Evolutionary conservation across 2,888 invertebrate genomes (phyloP), one percentile per base, ranked within the genome.

Genomic region (Schrankia costaestrigalis): DNA sequence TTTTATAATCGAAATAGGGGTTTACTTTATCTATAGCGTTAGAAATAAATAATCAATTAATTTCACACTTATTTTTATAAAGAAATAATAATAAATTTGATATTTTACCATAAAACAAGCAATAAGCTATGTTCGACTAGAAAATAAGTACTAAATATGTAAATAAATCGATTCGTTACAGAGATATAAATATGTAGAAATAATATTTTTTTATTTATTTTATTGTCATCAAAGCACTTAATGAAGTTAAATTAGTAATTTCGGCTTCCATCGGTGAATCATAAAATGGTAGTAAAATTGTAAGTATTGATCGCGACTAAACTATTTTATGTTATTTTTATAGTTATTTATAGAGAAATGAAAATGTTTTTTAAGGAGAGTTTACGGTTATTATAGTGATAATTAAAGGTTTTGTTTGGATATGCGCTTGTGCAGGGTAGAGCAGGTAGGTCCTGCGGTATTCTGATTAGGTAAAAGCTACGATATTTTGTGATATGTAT

Each of bases 261-360:
- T 79, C 69, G 76, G 74, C 73, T 77, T 72, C 74, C 78, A 80
- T 81, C 71, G 71, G 51, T 61, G 78, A 78, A 73, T 83, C 79
- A 86, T 39, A 39, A 69, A 85, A 82, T 71, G 65, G 73, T 68
- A 66, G 65, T 87, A 81, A 85, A 86, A 79, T 66, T 57, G 69
- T 69, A 67, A 63, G 72, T 81, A 83, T 84, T 77, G 85, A 83
- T 84, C 78, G 65, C 70, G 67, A 65, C 55, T 81, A 74, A 80
- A 78, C 83, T 85, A 85, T 85, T 86, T 85, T 77, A 86, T 82
- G 78, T 71, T 71, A 60, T 77, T 87, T 86, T 85, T 85, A 85
- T 81, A 75, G 83, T 84, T 84, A 85, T 87, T 87, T 84, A 85
- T 86, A 63, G 78, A 55, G 66, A 49, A 76, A 82, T 84, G n/a